Evolutionary conservation across 2,797 vertebrate species (phyloP).

Genomic region (Acridotheres tristis): DNA sequence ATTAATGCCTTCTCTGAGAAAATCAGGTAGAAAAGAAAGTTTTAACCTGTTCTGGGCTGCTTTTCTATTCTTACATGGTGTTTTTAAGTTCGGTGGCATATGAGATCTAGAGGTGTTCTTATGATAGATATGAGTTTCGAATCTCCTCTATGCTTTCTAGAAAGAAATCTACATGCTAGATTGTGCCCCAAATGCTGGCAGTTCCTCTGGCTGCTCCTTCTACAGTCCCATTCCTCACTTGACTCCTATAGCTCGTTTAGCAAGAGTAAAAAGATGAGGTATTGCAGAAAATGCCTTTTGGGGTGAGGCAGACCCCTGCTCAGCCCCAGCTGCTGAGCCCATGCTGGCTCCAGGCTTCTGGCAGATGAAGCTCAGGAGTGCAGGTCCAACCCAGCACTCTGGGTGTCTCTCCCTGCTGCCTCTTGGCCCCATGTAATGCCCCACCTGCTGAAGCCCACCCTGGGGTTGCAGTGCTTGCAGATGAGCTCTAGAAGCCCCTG

Average conservation of each 20-base stretch:
- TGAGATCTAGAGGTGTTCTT: neutral
- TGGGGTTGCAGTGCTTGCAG: accelerated
- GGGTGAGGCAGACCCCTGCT: neutral
- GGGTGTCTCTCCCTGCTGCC: neutral
- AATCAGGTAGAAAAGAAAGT: neutral
- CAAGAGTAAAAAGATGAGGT: neutral
- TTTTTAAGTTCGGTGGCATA: neutral
- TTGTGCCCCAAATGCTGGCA: neutral
- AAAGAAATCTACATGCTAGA: neutral
- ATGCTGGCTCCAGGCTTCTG: neutral
- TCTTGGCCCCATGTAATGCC: accelerated
- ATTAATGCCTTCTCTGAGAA: neutral
- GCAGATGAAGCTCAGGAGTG: neutral
- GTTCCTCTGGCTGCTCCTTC: neutral
- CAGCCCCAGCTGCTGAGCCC: neutral
- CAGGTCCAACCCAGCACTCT: accelerated
- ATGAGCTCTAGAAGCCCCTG: neutral
- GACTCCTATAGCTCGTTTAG: neutral
- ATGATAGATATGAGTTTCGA: neutral
- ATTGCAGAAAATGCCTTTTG: neutral
- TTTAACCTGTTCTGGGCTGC: neutral
- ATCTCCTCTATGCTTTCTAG: neutral
- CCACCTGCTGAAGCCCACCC: neutral
- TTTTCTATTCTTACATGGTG: neutral
- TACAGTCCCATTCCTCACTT: neutral